Evolutionary conservation across 2,113 vertebrate species (phyloP).

Genomic region (Holacanthus passer): DNA sequence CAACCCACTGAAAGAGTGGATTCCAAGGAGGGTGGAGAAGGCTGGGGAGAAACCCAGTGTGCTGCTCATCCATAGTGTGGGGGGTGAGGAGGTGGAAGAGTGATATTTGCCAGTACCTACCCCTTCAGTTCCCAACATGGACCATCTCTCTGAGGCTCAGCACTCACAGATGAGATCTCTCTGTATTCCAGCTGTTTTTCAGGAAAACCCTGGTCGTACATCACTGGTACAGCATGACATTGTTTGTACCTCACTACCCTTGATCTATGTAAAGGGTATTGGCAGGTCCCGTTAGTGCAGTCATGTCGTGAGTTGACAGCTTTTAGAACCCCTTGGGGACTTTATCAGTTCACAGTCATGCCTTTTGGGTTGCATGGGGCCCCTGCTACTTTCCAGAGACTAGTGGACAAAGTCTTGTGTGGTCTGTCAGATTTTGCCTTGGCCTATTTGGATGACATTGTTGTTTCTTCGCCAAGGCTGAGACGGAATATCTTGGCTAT

Average conservation of each 20-base stretch:
- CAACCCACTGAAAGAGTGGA: neutral
- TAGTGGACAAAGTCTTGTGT: neutral
- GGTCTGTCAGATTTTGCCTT: neutral
- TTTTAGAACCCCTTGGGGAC: no score
- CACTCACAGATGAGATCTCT: neutral
- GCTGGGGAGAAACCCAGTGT: no score
- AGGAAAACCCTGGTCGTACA: neutral
- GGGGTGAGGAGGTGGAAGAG: neutral
- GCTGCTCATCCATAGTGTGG: neutral
- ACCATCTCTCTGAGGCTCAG: neutral
- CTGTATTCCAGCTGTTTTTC: neutral
- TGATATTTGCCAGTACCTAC: neutral
- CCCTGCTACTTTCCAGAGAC: neutral
- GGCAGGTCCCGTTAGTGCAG: no score
- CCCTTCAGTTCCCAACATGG: rapidly evolving
- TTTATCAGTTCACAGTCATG: no score
- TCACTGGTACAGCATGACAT: neutral
- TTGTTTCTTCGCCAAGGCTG: neutral
- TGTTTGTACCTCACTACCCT: neutral
- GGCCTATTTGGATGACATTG: neutral
- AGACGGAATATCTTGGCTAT: neutral
- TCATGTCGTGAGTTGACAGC: no score
- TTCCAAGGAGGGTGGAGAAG: no score
- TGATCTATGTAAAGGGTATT: no score
- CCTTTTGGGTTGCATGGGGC: no score